A percentile compares a stretch with the other conserved stretches of the same genome.
Conservation (phyloP, 2,113 vertebrate genomes). For the Mustelus asterias region DNA sequence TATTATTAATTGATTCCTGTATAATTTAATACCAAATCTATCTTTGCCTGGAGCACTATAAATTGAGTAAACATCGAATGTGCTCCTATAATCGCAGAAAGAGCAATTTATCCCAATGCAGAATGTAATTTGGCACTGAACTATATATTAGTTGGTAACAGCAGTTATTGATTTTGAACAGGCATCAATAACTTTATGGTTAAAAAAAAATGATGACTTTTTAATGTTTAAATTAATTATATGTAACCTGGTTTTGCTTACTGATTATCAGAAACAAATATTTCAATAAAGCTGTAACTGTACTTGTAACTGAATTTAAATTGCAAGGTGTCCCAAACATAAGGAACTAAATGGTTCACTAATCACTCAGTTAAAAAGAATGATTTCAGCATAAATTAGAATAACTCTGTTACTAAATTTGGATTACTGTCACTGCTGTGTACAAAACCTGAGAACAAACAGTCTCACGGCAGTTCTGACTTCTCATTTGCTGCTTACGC, state of each 20-base stretch:
- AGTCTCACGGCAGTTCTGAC: background rate
- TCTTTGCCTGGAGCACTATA: background rate
- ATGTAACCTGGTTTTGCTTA: background rate
- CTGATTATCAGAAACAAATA: constrained; percentile 1
- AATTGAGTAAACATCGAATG: constrained; percentile 5
- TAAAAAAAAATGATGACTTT: constrained; percentile 1
- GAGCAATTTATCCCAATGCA: constrained; percentile 13
- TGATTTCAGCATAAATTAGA: constrained; percentile 2
- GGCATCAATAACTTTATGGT: background rate
- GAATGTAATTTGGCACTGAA: background rate
- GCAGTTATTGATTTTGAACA: constrained; percentile 20
- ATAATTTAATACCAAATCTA: constrained; percentile 26
- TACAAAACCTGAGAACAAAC: background rate
- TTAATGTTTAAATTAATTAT: constrained; percentile 23
- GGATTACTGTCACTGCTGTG: background rate
- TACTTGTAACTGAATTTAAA: background rate
- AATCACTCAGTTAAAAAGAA: background rate
- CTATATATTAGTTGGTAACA: background rate
- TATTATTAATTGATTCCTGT: constrained; percentile 14
- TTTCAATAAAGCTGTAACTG: background rate
- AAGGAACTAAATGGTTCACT: background rate
- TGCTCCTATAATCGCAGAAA: constrained; percentile 11
- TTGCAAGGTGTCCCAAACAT: too few relatives aligned
- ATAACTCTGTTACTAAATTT: background rate
- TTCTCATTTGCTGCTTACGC: background rate